Evolutionary conservation across 2,797 vertebrate genomes (phyloP).

Genomic region (Sylvilagus floridanus): DNA sequence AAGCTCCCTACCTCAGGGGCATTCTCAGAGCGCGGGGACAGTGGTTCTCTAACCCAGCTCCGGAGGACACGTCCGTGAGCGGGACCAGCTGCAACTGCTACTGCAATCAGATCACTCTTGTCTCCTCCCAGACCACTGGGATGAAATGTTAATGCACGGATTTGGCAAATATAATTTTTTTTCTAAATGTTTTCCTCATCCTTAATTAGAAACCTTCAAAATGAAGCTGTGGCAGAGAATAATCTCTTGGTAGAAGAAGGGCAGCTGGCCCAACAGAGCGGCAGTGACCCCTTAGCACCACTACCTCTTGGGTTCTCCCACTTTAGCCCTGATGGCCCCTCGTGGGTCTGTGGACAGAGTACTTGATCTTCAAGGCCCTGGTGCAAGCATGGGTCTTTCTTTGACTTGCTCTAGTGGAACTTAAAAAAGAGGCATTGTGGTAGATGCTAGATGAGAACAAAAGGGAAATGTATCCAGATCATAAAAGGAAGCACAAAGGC

Average conservation of each 20-base stretch:
- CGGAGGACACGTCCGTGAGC: background rate
- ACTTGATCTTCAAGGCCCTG: background rate
- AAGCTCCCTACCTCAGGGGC: background rate
- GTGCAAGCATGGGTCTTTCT: background rate
- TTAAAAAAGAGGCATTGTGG: background rate
- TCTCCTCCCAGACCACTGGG: constrained; percentile 4
- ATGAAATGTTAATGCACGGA: background rate
- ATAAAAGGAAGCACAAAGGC: background rate
- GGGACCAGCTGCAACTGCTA: background rate
- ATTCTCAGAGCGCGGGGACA: background rate
- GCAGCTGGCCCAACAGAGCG: background rate
- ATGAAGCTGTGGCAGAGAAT: background rate
- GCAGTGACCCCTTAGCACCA: background rate
- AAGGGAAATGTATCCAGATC: background rate
- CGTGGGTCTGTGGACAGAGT: background rate
- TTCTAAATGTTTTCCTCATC: constrained; percentile 4
- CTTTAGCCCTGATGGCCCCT: background rate
- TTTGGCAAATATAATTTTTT: constrained; percentile 39
- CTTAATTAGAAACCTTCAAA: constrained; percentile 48
- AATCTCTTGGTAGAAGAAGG: background rate
- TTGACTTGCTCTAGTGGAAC: background rate
- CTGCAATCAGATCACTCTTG: constrained; percentile 19
- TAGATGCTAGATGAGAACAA: background rate
- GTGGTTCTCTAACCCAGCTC: background rate
- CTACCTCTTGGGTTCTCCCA: background rate